Conservation (phyloP, 2,888 invertebrate species). For the Leucania comma region DNA sequence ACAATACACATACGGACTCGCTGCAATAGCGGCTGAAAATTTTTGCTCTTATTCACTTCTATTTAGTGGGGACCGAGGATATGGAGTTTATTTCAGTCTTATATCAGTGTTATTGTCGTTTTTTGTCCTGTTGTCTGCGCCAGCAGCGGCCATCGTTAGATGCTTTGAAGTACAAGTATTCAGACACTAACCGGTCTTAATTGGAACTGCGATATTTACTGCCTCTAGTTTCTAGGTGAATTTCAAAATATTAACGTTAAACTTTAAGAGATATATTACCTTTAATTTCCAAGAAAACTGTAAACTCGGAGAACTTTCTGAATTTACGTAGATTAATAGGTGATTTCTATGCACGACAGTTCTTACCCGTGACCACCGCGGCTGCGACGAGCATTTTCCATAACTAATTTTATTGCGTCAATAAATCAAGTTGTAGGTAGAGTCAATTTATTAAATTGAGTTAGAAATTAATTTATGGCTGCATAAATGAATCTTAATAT, state of each 20-base stretch:
- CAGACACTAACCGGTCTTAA: constrained; percentile 57
- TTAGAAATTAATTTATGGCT: constrained; percentile 45
- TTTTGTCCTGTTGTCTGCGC: constrained; percentile 47
- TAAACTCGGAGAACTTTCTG: constrained; percentile 3
- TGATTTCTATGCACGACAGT: constrained; percentile 33
- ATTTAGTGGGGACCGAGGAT: constrained; percentile 52
- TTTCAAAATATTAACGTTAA: constrained; percentile 43
- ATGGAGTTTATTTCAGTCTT: constrained; percentile 59
- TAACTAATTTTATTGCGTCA: constrained; percentile 52
- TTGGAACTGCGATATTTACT: constrained; percentile 51
- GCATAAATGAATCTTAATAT: constrained; percentile 51
- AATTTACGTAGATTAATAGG: constrained; percentile 31
- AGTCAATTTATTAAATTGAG: constrained; percentile 42
- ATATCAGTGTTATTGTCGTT: constrained; percentile 56
- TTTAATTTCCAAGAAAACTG: constrained; percentile 31
- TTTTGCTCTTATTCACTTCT: constrained; percentile 60
- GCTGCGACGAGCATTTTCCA: constrained; percentile 38
- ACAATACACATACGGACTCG: constrained; percentile 86
- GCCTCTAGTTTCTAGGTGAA: constrained; percentile 44
- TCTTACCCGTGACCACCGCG: constrained; percentile 27
- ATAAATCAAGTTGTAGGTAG: constrained; percentile 56
- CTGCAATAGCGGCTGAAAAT: constrained; percentile 74
- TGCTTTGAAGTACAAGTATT: constrained; percentile 55
- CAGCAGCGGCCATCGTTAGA: constrained; percentile 28
- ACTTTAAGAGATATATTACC: constrained; percentile 23